phyloP scores from a whole-genome alignment of 2,113 vertebrate genomes.

The Sarotherodon lohbergeri region DNA sequence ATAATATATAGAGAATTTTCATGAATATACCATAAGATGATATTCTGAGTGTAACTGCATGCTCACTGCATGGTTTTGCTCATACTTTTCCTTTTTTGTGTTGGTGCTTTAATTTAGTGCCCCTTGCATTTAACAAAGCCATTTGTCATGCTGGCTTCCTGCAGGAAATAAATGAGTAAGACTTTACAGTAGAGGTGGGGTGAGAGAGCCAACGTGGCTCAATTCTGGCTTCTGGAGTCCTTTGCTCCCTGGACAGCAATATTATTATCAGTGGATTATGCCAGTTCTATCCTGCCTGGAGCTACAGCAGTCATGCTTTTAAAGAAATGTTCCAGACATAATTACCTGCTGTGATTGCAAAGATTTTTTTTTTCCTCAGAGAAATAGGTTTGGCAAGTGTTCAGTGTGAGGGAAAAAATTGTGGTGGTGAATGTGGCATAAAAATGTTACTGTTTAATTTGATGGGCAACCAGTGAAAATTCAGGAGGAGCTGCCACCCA shows the following conservation, averaged over 20 bases:
- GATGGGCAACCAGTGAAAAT: neutral
- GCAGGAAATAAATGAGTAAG: neutral
- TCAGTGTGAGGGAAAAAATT: neutral
- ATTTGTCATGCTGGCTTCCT: neutral
- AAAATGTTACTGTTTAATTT: neutral
- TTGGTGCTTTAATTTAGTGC: neutral
- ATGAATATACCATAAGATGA: neutral
- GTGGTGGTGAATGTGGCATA: neutral
- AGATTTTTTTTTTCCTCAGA: neutral
- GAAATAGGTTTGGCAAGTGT: neutral
- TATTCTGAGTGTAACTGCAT: neutral
- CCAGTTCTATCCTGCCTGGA: neutral
- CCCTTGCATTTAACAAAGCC: neutral
- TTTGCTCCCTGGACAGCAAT: neutral
- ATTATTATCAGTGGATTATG: slow-evolving; percentile 1
- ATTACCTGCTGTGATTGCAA: neutral
- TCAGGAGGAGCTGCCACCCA: neutral
- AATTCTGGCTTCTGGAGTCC: neutral
- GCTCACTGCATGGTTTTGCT: neutral
- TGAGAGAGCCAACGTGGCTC: neutral
- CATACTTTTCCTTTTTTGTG: neutral
- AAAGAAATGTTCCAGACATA: neutral
- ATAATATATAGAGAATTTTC: neutral
- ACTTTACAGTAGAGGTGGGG: neutral
- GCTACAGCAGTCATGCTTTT: neutral